Evolutionary conservation across 2,888 invertebrate genomes (phyloP).

Genomic region (Labia minor): DNA sequence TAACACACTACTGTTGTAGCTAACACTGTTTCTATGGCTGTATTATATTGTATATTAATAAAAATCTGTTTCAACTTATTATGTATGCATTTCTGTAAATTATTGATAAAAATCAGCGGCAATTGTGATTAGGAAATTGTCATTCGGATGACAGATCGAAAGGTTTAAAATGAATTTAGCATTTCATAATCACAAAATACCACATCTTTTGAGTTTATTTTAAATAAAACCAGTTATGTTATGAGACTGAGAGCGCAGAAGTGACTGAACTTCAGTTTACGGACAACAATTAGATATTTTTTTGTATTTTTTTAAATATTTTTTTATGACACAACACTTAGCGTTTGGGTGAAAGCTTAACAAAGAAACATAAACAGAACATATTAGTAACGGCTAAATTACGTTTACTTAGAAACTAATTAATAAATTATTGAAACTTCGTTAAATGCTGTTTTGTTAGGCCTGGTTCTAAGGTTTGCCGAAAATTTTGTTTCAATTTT

Average conservation of each 20-base stretch:
- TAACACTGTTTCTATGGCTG: conserved; percentile 13
- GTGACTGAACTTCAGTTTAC: conserved; percentile 7
- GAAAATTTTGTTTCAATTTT: neutral
- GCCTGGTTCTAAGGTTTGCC: conserved; percentile 13
- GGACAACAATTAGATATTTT: conserved; percentile 13
- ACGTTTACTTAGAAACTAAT: conserved; percentile 13
- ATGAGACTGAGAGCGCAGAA: conserved; percentile 13
- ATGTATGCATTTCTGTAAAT: conserved; percentile 13
- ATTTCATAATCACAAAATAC: conserved; percentile 13
- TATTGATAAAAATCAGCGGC: conserved; percentile 13
- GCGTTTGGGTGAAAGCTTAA: conserved; percentile 13
- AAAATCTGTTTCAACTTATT: conserved; percentile 13
- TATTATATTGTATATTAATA: conserved; percentile 13
- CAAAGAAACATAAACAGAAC: conserved; percentile 4
- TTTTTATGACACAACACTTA: conserved; percentile 13
- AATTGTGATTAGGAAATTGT: neutral
- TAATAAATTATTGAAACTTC: conserved; percentile 13
- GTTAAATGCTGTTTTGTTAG: conserved; percentile 4
- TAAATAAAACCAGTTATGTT: conserved; percentile 13
- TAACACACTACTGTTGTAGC: conserved; percentile 13
- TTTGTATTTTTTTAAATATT: neutral
- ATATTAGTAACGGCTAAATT: conserved; percentile 13
- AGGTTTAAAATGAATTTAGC: neutral
- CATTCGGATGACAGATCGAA: neutral
- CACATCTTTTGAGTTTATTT: conserved; percentile 7